Conservation (phyloP, 1,140 invertebrate genomes). For the Aphidius ervi region DNA sequence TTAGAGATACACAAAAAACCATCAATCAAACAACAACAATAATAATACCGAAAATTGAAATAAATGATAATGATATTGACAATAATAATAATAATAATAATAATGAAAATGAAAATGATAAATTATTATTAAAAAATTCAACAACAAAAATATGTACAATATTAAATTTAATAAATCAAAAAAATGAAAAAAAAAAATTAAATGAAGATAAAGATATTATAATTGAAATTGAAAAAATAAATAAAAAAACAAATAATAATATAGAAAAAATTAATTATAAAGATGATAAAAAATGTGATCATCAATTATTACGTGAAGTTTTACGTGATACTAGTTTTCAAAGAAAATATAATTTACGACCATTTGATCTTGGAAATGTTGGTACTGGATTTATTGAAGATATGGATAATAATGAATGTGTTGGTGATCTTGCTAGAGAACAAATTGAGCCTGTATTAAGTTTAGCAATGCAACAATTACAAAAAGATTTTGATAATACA, state of each 20-base stretch:
- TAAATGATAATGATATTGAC: slow-evolving; percentile 16
- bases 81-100: slow-evolving; percentile 19
- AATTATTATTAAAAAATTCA: slow-evolving; percentile 41
- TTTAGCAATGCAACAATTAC: slow-evolving; percentile 79
- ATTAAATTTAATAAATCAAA: slow-evolving; percentile 35
- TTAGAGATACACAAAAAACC: slow-evolving; percentile 26
- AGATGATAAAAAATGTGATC: slow-evolving; percentile 54
- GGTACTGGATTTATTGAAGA: slow-evolving; percentile 56
- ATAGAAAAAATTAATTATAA: slow-evolving; percentile 36
- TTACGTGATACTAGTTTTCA: slow-evolving; percentile 79
- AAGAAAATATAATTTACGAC: slow-evolving; percentile 73
- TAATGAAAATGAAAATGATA: slow-evolving; percentile 40
- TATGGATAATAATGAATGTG: slow-evolving; percentile 48
- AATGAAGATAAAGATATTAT: slow-evolving; percentile 21
- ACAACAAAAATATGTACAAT: slow-evolving; percentile 38
- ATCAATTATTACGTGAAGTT: slow-evolving; percentile 74
- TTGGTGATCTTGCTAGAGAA: slow-evolving; percentile 63
- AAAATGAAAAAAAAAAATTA: slow-evolving; percentile 4
- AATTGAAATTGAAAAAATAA: slow-evolving; percentile 9
- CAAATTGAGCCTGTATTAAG: slow-evolving; percentile 80
- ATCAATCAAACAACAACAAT: not conserved
- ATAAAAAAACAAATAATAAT: slow-evolving; percentile 30
- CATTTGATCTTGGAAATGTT: slow-evolving; percentile 62
- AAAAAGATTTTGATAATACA: slow-evolving; percentile 78
- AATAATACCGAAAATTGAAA: slow-evolving; percentile 23